Conservation (phyloP, 2,888 invertebrate genomes). For the Pherbina coryleti region DNA sequence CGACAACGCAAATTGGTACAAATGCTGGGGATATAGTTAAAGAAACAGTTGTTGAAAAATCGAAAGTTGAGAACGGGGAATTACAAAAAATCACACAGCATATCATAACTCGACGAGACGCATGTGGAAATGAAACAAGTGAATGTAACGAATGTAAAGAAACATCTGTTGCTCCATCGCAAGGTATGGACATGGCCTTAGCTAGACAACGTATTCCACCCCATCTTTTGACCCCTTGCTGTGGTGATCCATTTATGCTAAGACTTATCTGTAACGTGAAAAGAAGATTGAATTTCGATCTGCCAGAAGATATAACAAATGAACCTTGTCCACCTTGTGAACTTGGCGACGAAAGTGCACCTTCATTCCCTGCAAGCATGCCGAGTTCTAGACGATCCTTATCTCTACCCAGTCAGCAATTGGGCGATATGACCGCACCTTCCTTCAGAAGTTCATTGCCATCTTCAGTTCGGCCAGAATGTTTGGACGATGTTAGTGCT, state of each 20-base stretch:
- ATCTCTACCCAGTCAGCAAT: neutral
- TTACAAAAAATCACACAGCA: constrained; percentile 36
- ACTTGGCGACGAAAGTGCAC: constrained; percentile 27
- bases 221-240: neutral
- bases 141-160: constrained; percentile 33
- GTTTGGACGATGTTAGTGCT: constrained; percentile 29
- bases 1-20: constrained; percentile 20
- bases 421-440: neutral
- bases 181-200: neutral
- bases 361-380: neutral
- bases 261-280: neutral
- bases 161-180: constrained; percentile 22
- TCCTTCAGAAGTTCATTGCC: constrained; percentile 5
- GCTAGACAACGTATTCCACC: constrained; percentile 5
- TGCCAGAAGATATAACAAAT: constrained; percentile 33
- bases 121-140: constrained; percentile 41
- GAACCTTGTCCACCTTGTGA: constrained; percentile 1
- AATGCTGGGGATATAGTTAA: constrained; percentile 38
- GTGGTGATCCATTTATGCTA: neutral
- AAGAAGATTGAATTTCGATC: neutral
- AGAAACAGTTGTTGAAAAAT: constrained; percentile 40
- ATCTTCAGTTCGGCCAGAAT: constrained; percentile 18
- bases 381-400: constrained; percentile 1
- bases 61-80: constrained; percentile 41
- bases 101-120: constrained; percentile 44